Base-by-base conservation (phyloP, 1,140 invertebrate genomes). In the Teleogryllus occipitalis region DNA sequence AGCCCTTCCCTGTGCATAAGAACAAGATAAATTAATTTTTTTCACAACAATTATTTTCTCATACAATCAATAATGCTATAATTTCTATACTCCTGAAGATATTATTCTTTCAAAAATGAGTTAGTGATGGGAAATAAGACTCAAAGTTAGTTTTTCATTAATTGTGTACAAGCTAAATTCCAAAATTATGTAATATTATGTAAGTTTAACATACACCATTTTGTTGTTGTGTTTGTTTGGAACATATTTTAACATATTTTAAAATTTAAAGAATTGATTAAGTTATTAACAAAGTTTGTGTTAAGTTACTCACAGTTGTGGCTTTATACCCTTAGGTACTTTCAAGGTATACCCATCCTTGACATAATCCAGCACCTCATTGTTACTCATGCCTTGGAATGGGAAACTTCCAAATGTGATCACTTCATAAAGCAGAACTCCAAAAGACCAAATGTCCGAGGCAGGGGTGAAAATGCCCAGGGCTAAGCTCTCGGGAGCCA, bases 371-470 rank as follows among this genome's bases (percentile, higher is more conserved):
- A 97, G 86, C 2, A 97, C 96, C 87, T 96, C 90, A 83, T 90
- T 92, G 85, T 97, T 97, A 78, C 91, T 92, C 83, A 96, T 86
- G 0, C 94, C 95, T 86, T 95, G 94, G 84, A 94, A 97, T 0
- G 95, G 96, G 85, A 95, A 93, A 83, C 93, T 94, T 0, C 96
- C 95, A 86, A 96, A 96, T 0, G 95, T 95, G 8, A 96, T 91
- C 47, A 96, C 92, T 85, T 97, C 95, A 83, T 93, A 96, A 0
- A 96, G 86, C 8, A 96, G 85, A 47, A 97, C 93, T 15, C 94
- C 95, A 83, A 92, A 96, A 22, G 93, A 93, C 95, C 95, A 96
- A 39, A 97, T 91, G 85, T 97, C 95, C 0, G 94, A 95, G 7
- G 91, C 91, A 14, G 93, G 89, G 8, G 94, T 94, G 84, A 96